phyloP scores from a whole-genome alignment of 2,797 vertebrate genomes.

The Arctocebus calabarensis region DNA sequence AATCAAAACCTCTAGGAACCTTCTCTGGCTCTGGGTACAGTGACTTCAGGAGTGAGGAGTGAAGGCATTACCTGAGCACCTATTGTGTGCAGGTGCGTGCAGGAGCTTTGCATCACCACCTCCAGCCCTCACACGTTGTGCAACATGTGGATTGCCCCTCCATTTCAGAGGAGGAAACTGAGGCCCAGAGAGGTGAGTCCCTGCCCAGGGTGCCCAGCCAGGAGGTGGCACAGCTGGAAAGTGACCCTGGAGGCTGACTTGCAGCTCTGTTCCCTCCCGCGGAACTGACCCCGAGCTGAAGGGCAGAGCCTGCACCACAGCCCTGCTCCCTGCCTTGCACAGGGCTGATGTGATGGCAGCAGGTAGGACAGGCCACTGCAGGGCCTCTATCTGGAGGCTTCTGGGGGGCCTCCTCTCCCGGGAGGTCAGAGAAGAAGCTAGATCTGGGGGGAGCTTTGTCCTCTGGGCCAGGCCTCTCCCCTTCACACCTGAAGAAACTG shows the following conservation, averaged over 20 bases:
- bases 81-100: background rate
- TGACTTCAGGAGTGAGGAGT: background rate
- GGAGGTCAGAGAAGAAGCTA: too few species aligned
- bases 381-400: background rate
- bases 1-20: accelerated
- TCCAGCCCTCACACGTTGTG: too few species aligned
- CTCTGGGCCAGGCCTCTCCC: background rate
- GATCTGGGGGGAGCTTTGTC: background rate
- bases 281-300: background rate
- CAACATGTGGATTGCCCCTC: accelerated
- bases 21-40: background rate
- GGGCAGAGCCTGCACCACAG: too few species aligned
- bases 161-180: background rate
- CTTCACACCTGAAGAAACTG: background rate
- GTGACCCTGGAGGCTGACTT: background rate
- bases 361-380: background rate
- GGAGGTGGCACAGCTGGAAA: background rate
- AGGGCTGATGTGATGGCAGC: too few species aligned
- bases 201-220: too few species aligned
- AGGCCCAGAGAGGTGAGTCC: background rate
- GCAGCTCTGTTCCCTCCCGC: background rate
- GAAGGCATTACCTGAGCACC: background rate
- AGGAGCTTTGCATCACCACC: background rate
- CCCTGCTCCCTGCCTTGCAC: too few species aligned
- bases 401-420: background rate